These are phyloP conservation scores for Dasysyrphus albostriatus DNA, from an alignment of 2,888 invertebrate genomes.

Conservation along the genomic window DNA sequence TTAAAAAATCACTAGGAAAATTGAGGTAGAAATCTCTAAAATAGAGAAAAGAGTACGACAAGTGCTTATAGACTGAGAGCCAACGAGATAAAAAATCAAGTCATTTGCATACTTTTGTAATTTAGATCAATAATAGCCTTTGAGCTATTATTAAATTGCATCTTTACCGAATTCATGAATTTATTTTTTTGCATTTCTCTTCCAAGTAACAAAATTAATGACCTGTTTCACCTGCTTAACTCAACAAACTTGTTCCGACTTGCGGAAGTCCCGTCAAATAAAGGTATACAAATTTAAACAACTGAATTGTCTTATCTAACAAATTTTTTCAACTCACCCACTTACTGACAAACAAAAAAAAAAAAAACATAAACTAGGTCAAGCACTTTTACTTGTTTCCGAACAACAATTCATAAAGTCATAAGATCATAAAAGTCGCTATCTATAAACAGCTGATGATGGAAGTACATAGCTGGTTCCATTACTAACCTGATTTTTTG, in stretches of 20 bases:
- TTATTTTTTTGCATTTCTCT: neutral
- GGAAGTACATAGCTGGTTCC: neutral
- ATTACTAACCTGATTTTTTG: slow-evolving; percentile 24
- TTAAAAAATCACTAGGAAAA: too few relatives aligned
- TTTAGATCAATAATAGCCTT: too few relatives aligned
- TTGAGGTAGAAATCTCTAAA: too few relatives aligned
- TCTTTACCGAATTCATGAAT: too few relatives aligned
- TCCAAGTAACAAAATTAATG: neutral
- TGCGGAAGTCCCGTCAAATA: neutral
- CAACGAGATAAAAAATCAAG: too few relatives aligned
- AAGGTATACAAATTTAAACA: neutral
- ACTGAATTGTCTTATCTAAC: neutral
- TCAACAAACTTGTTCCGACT: neutral
- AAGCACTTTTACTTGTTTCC: slow-evolving; percentile 25
- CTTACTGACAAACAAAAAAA: neutral
- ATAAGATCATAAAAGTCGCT: neutral
- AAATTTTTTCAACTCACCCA: neutral
- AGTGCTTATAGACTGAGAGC: too few relatives aligned
- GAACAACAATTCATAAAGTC: slow-evolving; percentile 10
- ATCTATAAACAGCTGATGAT: slow-evolving; percentile 5
- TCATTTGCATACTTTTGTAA: too few relatives aligned
- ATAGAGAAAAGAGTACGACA: too few relatives aligned
- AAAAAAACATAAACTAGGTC: slow-evolving; percentile 9
- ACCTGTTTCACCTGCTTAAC: neutral
- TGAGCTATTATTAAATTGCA: too few relatives aligned